These are phyloP conservation scores for Deilephila elpenor DNA, from an alignment of 2,888 invertebrate genomes.

Conservation along the genomic window DNA sequence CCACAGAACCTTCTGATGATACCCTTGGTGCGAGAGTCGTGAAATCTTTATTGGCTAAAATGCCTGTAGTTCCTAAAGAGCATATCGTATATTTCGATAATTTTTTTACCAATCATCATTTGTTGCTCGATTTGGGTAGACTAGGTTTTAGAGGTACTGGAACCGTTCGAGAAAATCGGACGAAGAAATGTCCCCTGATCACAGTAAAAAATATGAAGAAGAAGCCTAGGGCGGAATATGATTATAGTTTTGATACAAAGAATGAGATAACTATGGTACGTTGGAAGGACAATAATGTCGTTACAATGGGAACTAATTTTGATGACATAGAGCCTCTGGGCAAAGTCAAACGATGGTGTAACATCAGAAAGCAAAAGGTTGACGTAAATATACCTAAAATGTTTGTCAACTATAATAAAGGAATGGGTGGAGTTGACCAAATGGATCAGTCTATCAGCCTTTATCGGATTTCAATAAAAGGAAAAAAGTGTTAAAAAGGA, in stretches of 20 bases:
- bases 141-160: conserved; percentile 41
- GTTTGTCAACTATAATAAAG: conserved; percentile 43
- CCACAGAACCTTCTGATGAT: conserved; percentile 34
- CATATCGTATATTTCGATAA: conserved; percentile 40
- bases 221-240: conserved; percentile 41
- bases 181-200: conserved; percentile 42
- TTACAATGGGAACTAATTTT: conserved; percentile 44
- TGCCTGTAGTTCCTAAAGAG: conserved; percentile 35
- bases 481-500: too few species aligned
- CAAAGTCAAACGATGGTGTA: conserved; percentile 44
- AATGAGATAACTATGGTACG: conserved; percentile 42
- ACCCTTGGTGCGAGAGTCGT: conserved; percentile 39
- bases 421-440: conserved; percentile 46
- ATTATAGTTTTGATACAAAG: conserved; percentile 45
- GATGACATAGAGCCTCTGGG: conserved; percentile 42
- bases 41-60: conserved; percentile 40
- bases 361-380: conserved; percentile 37
- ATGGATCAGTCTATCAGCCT: conserved; percentile 42
- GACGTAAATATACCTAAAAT: conserved; percentile 43
- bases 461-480: conserved; percentile 38
- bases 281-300: conserved; percentile 47
- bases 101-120: conserved; percentile 41
- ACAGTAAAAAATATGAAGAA: conserved; percentile 44
- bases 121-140: conserved; percentile 36
- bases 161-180: conserved; percentile 43